Evolutionary conservation across 1,140 invertebrate species (phyloP), one percentile per base, ranked within the genome.

Genomic region (Diorhabda carinulata): DNA sequence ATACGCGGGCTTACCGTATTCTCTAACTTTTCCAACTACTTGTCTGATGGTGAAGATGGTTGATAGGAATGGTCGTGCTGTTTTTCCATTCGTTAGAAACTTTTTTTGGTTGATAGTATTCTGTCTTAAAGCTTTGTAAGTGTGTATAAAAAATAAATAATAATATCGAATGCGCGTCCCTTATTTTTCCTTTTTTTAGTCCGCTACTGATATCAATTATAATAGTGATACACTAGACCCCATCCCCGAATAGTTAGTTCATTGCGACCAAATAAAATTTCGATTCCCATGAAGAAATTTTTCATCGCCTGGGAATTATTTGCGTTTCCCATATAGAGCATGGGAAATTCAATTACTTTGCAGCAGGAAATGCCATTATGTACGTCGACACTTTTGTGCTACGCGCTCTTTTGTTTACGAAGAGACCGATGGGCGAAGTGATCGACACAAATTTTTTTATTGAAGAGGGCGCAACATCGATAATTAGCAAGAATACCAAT

Each of bases 141-240:
- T 25, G 25, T 25, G 25, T 25, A 25, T 25, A 25, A 25, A 25
- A 25, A 25, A 25, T 25, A 25, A 25, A 25, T 25, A 25, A 25
- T 25, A 25, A 25, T 25, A 25, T 25, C 25, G 25, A 25, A 25
- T 25, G 25, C 25, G 25, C 25, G 25, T 25, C 25, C 25, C 25
- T 25, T 25, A 25, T 25, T 25, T 25, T 52, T 52, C n/a, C 3
- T 52, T 8, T 52, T 52, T 4, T 52, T 52, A 2, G n/a, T n/a
- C 3, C 47, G n/a, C 47, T 56, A 68, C 40, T 62, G 41, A 10
- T 7, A 41, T 69, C 67, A 70, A 73, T 73, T 68, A 73, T 69
- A 73, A 73, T 71, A 71, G 66, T 68, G 72, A 73, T 71, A 70
- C 64, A 64, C 67, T 52, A 52, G 47, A 52, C 47, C 47, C 47